phyloP scores from a whole-genome alignment of 2,888 invertebrate genomes.

The Danaus chrysippus region DNA sequence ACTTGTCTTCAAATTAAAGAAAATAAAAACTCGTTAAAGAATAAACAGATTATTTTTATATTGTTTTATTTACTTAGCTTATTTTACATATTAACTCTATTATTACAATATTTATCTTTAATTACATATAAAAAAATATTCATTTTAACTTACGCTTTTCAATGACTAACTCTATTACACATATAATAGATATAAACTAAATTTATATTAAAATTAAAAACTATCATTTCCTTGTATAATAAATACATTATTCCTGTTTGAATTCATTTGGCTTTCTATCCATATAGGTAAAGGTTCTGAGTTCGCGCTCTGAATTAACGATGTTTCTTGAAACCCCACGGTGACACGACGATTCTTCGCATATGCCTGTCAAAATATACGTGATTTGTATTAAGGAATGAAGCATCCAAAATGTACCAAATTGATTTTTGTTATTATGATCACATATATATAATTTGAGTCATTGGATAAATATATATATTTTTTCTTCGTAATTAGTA shows the following conservation, averaged over 20 bases:
- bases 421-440: not conserved
- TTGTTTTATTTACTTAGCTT: too few species aligned
- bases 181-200: too few species aligned
- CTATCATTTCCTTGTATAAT: not conserved
- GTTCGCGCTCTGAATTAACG: constrained; percentile 46
- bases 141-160: too few species aligned
- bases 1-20: too few species aligned
- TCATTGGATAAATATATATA: not conserved
- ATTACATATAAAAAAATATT: too few species aligned
- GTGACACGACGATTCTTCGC: constrained; percentile 37
- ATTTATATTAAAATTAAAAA: not conserved
- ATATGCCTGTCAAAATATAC: constrained; percentile 31
- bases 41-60: too few species aligned
- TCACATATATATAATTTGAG: not conserved
- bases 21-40: too few species aligned
- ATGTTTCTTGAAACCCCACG: constrained; percentile 52
- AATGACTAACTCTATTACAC: too few species aligned
- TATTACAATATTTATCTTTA: too few species aligned
- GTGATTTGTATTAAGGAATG: not conserved
- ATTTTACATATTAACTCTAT: too few species aligned
- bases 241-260: constrained; percentile 9
- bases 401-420: not conserved
- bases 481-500: constrained; percentile 44
- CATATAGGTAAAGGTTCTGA: constrained; percentile 55
- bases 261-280: constrained; percentile 37